Conservation (phyloP, 2,888 invertebrate genomes). For the Unio delphinus region DNA sequence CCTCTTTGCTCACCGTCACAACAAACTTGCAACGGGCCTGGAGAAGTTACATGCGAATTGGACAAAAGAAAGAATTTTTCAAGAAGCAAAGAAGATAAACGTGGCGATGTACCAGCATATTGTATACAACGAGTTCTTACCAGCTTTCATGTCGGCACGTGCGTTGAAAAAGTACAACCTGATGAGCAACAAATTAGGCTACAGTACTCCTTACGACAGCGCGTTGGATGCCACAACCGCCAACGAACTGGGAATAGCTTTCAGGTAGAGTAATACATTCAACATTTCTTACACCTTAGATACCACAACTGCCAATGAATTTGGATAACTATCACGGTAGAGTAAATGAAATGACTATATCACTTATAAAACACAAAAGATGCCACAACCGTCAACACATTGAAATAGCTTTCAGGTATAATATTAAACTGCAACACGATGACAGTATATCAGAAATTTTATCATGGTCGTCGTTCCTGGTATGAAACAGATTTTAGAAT, state of each 20-base stretch:
- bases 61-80: no score
- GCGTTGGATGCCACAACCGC: conserved; percentile 86
- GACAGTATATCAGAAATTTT: no score
- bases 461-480: no score
- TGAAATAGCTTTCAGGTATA: conserved; percentile 84
- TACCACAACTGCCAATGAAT: conserved; percentile 92
- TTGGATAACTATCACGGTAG: conserved; percentile 87
- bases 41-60: no score
- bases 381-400: conserved; percentile 92
- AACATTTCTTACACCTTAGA: conserved; percentile 87
- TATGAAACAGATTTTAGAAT: no score
- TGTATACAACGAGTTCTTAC: conserved; percentile 60
- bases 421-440: no score
- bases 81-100: no score
- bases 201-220: conserved; percentile 86
- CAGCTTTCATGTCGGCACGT: conserved; percentile 79
- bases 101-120: conserved; percentile 44
- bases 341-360: conserved; percentile 78
- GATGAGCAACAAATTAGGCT: conserved; percentile 77
- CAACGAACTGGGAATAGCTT: conserved; percentile 95
- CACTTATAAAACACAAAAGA: conserved; percentile 82
- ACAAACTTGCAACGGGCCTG: no score
- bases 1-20: no score
- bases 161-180: conserved; percentile 40
- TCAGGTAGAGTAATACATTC: conserved; percentile 7